These are phyloP conservation scores for Limenitis camilla DNA, from an alignment of 2,888 invertebrate genomes.

Conservation along the genomic window DNA sequence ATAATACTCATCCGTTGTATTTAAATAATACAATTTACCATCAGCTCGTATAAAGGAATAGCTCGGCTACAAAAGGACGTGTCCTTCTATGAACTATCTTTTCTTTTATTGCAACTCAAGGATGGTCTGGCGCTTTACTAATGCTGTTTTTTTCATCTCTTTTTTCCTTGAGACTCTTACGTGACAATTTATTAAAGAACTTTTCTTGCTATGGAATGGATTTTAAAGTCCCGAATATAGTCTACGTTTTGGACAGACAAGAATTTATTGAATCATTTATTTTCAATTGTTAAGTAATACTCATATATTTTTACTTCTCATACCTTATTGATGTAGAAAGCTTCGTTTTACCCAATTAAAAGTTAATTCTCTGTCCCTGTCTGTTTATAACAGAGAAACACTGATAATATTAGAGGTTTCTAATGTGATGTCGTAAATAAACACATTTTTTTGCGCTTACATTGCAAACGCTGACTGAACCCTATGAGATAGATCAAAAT, in stretches of 20 bases:
- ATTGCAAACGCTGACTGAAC: too few relatives aligned
- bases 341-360: too few relatives aligned
- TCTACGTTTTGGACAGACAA: background rate
- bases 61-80: slow-evolving; percentile 7
- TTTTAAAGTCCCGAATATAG: background rate
- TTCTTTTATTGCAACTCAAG: slow-evolving; percentile 19
- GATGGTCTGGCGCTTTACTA: slow-evolving; percentile 18
- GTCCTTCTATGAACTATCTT: slow-evolving; percentile 11
- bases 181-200: slow-evolving; percentile 20
- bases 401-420: too few relatives aligned
- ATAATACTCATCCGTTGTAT: background rate
- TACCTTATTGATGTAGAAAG: too few relatives aligned
- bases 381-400: too few relatives aligned
- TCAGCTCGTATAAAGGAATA: slow-evolving; percentile 6
- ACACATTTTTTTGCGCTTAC: too few relatives aligned
- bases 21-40: slow-evolving; percentile 1
- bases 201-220: slow-evolving; percentile 1
- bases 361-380: too few relatives aligned
- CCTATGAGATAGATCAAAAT: too few relatives aligned
- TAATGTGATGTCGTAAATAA: too few relatives aligned
- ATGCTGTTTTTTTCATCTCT: slow-evolving; percentile 15
- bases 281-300: too few relatives aligned
- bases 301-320: too few relatives aligned
- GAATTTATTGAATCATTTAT: too few relatives aligned
- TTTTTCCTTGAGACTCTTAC: slow-evolving; percentile 20